These are phyloP conservation scores for Xiphydria camelus DNA, from an alignment of 2,888 invertebrate genomes.

Conservation along the genomic window DNA sequence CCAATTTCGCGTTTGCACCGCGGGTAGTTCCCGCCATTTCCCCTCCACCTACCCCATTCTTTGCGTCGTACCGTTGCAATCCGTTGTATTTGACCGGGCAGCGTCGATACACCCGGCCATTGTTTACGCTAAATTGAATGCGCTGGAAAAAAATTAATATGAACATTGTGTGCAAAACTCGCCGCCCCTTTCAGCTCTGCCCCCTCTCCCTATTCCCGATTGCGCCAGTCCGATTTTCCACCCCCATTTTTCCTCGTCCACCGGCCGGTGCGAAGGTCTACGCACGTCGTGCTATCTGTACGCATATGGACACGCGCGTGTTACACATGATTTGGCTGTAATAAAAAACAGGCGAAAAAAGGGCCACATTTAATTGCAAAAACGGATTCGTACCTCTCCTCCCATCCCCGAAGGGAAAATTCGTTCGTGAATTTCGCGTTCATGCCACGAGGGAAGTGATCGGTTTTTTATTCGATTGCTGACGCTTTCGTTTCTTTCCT, in stretches of 20 bases:
- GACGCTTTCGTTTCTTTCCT: too few species aligned
- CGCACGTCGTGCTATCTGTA: not conserved
- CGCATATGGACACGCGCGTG: conserved; percentile 8
- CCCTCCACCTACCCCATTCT: conserved; percentile 11
- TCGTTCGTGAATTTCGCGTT: conserved; percentile 27
- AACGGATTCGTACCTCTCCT: conserved; percentile 18
- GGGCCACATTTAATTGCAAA: conserved; percentile 29
- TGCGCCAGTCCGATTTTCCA: not conserved
- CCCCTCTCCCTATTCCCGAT: not conserved
- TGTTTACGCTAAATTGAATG: conserved; percentile 44
- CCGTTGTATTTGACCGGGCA: conserved; percentile 32
- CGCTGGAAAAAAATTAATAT: conserved; percentile 40
- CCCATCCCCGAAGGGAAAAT: conserved; percentile 6
- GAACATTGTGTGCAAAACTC: conserved; percentile 29
- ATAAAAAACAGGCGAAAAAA: conserved; percentile 18
- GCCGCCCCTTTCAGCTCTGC: conserved; percentile 16
- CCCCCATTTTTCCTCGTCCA: too few species aligned
- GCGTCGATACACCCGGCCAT: conserved; percentile 31
- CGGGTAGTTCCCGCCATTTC: too few species aligned
- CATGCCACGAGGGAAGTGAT: too few species aligned
- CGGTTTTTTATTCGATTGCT: too few species aligned
- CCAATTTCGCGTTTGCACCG: conserved; percentile 29
- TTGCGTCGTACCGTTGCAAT: conserved; percentile 21
- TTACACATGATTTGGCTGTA: conserved; percentile 17
- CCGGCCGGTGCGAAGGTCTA: not conserved